These are phyloP conservation scores for Dromas ardeola DNA, from an alignment of 2,113 vertebrate genomes.

Conservation along the genomic window DNA sequence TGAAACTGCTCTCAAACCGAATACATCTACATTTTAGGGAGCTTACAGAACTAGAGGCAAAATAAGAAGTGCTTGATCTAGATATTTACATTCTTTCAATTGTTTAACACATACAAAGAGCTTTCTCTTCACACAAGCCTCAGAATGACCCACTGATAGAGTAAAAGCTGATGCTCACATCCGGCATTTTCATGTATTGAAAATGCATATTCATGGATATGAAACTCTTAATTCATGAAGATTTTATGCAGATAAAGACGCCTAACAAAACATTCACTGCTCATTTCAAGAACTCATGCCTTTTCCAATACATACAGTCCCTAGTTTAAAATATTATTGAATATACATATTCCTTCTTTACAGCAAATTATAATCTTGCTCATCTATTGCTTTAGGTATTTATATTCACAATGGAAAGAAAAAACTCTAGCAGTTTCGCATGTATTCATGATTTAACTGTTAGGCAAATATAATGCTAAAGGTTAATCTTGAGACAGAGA, in stretches of 20 bases:
- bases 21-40: background rate
- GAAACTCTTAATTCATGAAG: background rate
- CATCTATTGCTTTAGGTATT: background rate
- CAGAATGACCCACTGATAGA: background rate
- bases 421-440: background rate
- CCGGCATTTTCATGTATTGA: accelerated
- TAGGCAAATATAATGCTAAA: conserved; percentile 19
- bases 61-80: background rate
- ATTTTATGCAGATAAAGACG: background rate
- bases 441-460: background rate
- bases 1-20: background rate
- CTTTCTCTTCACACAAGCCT: background rate
- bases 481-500: conserved; percentile 15
- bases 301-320: background rate
- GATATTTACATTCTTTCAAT: background rate
- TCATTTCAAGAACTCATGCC: background rate
- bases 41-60: background rate
- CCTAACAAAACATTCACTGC: background rate
- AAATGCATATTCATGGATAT: background rate
- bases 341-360: background rate
- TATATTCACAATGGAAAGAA: background rate
- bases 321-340: background rate
- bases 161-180: background rate
- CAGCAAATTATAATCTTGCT: background rate
- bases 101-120: background rate